Evolutionary conservation across 2,888 invertebrate genomes (phyloP).

Genomic region (Cactoblastis cactorum): DNA sequence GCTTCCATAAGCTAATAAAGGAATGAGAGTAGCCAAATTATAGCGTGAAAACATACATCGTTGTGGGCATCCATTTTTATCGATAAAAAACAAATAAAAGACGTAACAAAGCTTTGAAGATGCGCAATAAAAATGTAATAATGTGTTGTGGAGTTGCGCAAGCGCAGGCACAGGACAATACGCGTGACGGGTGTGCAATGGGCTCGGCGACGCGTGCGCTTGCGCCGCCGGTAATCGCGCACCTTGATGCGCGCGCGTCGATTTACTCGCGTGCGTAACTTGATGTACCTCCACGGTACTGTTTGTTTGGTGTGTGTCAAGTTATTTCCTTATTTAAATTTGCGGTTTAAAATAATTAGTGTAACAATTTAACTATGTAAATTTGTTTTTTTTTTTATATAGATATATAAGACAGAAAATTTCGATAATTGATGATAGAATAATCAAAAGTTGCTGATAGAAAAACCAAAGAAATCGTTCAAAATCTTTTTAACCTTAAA

Average conservation of each 20-base stretch:
- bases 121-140: conserved; percentile 76
- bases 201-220: conserved; percentile 67
- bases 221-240: conserved; percentile 41
- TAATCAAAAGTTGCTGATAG: too few relatives aligned
- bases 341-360: too few relatives aligned
- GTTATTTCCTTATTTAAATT: too few relatives aligned
- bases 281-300: background rate
- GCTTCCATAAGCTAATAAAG: conserved; percentile 40
- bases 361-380: too few relatives aligned
- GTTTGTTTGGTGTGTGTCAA: too few relatives aligned
- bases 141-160: conserved; percentile 52
- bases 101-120: conserved; percentile 69
- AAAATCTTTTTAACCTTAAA: conserved; percentile 38
- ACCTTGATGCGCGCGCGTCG: conserved; percentile 44
- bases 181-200: conserved; percentile 67
- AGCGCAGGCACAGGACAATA: too few relatives aligned
- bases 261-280: conserved; percentile 9
- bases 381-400: too few relatives aligned
- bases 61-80: conserved; percentile 52
- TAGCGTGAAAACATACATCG: conserved; percentile 74
- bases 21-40: conserved; percentile 54
- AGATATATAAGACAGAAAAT: too few relatives aligned
- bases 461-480: background rate
- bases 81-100: conserved; percentile 66
- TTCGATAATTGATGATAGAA: too few relatives aligned